A percentile compares a stretch with the other conserved stretches of the same genome.
phyloP scores from a whole-genome alignment of 2,888 invertebrate genomes.

The Nomada fucata region DNA sequence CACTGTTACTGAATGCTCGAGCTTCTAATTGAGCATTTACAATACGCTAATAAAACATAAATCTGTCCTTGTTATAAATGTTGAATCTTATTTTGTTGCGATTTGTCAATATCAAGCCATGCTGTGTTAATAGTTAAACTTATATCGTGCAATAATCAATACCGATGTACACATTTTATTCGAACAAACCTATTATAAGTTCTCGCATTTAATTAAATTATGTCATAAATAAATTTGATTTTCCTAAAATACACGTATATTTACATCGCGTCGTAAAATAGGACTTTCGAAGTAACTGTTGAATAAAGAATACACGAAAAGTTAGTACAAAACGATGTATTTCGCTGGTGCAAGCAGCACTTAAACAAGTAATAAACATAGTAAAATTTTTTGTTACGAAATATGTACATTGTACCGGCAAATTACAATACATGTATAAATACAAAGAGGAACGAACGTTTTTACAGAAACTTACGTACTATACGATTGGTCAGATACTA shows the following conservation, averaged over 20 bases:
- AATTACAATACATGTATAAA: slow-evolving; percentile 44
- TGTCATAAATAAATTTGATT: slow-evolving; percentile 26
- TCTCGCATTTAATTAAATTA: slow-evolving; percentile 17
- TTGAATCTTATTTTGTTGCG: not conserved
- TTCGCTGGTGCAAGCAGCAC: slow-evolving; percentile 28
- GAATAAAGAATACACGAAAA: slow-evolving; percentile 11
- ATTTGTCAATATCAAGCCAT: slow-evolving; percentile 21
- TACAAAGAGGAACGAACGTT: slow-evolving; percentile 51
- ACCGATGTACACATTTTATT: slow-evolving; percentile 10
- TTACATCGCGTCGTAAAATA: not conserved
- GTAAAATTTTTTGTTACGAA: slow-evolving; percentile 31
- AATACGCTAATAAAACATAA: not conserved
- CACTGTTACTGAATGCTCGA: not conserved
- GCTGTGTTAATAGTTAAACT: slow-evolving; percentile 15
- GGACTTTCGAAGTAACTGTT: not conserved
- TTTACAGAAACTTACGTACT: slow-evolving; percentile 26
- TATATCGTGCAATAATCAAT: slow-evolving; percentile 14
- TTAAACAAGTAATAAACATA: slow-evolving; percentile 44
- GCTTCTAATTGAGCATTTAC: slow-evolving; percentile 1
- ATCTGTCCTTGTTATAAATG: slow-evolving; percentile 15
- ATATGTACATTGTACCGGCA: slow-evolving; percentile 46
- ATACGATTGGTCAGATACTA: slow-evolving; percentile 30
- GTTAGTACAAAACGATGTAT: slow-evolving; percentile 53
- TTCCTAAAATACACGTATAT: slow-evolving; percentile 8
- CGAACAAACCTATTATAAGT: slow-evolving; percentile 28